Evolutionary conservation across 2,113 vertebrate genomes (phyloP), one percentile per base, ranked within the genome.

Genomic region (Lophius piscatorius): DNA sequence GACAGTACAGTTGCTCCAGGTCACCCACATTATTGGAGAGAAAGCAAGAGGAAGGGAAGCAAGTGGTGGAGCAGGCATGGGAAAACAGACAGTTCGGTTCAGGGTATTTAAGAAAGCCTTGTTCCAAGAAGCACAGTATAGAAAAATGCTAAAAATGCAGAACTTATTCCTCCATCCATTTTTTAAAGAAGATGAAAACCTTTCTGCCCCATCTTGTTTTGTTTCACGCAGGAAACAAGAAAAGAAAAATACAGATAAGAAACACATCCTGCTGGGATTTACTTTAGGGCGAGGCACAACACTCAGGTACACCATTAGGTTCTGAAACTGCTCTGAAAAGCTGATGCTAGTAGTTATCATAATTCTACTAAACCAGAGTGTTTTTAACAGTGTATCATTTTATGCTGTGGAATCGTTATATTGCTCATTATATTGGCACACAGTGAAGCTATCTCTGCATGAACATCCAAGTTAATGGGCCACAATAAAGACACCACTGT

Each of bases 401-500:
- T 76, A 60, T 57, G 64, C 71, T 6, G 51, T 62, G 66, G 64
- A 56, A 63, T 82, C 22, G 57, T 83, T 85, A 75, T 84, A 80
- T 78, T 83, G 80, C 78, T 86, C 85, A 87, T 89, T 88, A 87
- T 44, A 64, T 78, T 65, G 76, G 78, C 78, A 80, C 74, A 85
- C 52, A 62, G 82, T 65, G 78, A 76, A 80, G 83, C 77, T 52
- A 73, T 82, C 82, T 63, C 80, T n/a, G 57, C 78, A 85, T 83
- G 83, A 88, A 77, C 79, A 78, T 86, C 78, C 17, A 41, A 85
- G 81, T 81, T 89, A 89, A 89, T 89, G 88, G 83, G 76, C 86
- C 86, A 87, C 83, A 83, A 87, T 88, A 88, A 89, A 84, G 86
- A 88, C 83, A 88, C 84, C 79, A 82, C 69, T 81, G 80, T 88